phyloP scores from a whole-genome alignment of 2,797 vertebrate species.

The Tiaroga cobitis region DNA sequence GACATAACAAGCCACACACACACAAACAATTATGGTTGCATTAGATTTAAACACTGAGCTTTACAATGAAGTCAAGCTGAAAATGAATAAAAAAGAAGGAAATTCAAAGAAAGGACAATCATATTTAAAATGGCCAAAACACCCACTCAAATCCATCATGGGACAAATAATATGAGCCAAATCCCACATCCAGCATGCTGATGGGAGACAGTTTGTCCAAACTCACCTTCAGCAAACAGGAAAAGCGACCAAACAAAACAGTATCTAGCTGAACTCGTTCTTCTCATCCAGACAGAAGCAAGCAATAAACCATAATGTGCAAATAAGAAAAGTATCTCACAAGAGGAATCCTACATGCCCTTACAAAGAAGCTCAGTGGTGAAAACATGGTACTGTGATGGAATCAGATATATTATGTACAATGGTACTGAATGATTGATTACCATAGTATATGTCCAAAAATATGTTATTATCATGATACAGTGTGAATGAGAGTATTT shows the following conservation, averaged over 20 bases:
- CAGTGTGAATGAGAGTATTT: not conserved
- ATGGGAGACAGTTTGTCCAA: conserved; percentile 25
- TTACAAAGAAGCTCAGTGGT: not conserved
- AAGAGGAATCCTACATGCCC: not conserved
- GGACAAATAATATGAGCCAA: not conserved
- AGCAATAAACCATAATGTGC: conserved; percentile 65
- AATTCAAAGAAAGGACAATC: not conserved
- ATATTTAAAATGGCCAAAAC: not conserved
- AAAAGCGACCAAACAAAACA: conserved; percentile 59
- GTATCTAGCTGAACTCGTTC: conserved; percentile 65
- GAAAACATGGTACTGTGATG: not conserved
- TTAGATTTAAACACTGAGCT: not conserved
- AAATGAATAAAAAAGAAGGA: not conserved
- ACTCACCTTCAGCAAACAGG: conserved; percentile 73
- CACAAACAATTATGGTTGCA: conserved; percentile 13
- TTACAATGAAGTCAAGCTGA: not conserved
- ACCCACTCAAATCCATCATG: not conserved
- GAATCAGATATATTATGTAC: not conserved
- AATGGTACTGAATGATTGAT: not conserved
- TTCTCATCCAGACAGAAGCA: conserved; percentile 74
- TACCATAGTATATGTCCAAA: not conserved
- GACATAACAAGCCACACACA: not conserved
- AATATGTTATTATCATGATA: not conserved
- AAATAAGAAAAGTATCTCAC: conserved; percentile 57
- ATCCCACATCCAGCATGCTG: not conserved